These are phyloP conservation scores for Bubo blakistoni DNA, from an alignment of 2,113 vertebrate species.

Conservation along the genomic window DNA sequence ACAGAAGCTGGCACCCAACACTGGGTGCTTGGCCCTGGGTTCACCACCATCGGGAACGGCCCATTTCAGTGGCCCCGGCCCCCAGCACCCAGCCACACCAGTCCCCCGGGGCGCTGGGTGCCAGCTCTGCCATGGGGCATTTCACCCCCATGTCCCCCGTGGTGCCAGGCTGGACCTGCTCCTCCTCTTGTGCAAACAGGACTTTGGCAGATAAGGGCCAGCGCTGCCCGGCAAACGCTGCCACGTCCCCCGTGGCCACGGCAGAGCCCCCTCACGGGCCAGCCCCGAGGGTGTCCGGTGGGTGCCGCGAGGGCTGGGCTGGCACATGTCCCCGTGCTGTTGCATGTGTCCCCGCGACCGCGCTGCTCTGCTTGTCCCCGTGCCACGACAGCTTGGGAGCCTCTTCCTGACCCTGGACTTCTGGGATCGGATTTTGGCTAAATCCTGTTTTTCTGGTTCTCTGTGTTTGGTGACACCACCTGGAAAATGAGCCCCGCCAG, in stretches of 20 bases:
- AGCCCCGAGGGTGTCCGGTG: fast-evolving
- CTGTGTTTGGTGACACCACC: not conserved
- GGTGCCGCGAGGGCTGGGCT: not conserved
- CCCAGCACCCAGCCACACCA: fast-evolving
- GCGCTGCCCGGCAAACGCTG: not conserved
- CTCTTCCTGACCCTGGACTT: not conserved
- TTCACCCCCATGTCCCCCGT: fast-evolving
- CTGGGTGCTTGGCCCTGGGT: not conserved
- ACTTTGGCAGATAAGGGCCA: not conserved
- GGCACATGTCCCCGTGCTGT: not conserved
- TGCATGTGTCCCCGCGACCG: not conserved
- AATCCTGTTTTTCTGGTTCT: not conserved
- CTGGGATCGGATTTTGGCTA: not conserved
- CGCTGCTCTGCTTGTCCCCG: not conserved
- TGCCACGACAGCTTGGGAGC: fast-evolving
- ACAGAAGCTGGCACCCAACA: fast-evolving
- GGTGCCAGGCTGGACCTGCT: not conserved
- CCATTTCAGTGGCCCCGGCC: fast-evolving
- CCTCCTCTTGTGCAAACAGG: constrained; percentile 42
- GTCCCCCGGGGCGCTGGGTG: not conserved
- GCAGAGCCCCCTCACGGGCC: fast-evolving
- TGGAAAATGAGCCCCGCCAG: not conserved
- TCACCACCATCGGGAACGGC: fast-evolving
- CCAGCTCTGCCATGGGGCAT: not conserved
- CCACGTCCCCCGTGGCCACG: fast-evolving